These are phyloP conservation scores for Physella acuta DNA, from an alignment of 1,140 invertebrate genomes.

Conservation along the genomic window DNA sequence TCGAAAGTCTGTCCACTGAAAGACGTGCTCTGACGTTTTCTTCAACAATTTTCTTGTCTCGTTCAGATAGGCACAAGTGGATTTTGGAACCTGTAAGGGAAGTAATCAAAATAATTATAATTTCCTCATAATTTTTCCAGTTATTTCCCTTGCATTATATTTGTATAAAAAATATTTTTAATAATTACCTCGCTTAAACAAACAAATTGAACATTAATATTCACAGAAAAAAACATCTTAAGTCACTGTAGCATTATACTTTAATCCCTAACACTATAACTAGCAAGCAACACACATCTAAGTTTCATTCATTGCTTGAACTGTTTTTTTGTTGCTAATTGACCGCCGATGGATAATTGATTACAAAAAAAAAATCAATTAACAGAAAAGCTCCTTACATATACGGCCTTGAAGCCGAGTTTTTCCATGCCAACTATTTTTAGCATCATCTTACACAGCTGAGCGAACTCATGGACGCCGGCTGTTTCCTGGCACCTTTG, in stretches of 20 bases:
- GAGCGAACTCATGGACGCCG: constrained; percentile 14
- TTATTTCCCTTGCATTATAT: no score
- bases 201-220: no score
- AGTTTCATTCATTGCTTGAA: background rate
- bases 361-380: background rate
- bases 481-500: constrained; percentile 18
- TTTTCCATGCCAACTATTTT: background rate
- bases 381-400: background rate
- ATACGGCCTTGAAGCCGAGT: constrained; percentile 9
- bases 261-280: background rate
- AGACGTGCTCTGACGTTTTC: background rate
- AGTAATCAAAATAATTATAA: no score
- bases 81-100: constrained; percentile 20
- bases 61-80: constrained; percentile 17
- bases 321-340: background rate
- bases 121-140: no score
- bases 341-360: no score
- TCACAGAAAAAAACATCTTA: background rate
- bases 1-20: constrained; percentile 11
- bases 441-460: constrained; percentile 7
- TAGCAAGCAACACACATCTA: no score
- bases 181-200: no score
- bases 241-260: background rate
- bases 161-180: no score
- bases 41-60: constrained; percentile 17